phyloP scores from a whole-genome alignment of 1,140 invertebrate species.

The Drosophila kanapiae region DNA sequence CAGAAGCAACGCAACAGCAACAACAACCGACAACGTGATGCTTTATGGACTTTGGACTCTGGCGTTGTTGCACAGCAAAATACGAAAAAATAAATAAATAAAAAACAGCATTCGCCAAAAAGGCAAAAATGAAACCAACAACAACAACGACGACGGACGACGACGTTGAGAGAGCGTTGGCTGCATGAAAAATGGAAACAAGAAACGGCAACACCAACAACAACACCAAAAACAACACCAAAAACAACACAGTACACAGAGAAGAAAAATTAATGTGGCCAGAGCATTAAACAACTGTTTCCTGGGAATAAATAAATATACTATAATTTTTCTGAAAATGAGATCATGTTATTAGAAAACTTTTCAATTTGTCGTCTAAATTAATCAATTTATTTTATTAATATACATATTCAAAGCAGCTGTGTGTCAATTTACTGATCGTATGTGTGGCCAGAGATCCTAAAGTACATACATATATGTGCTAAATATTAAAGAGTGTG shows the following conservation, averaged over 20 bases:
- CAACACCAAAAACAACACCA: constrained; percentile 25
- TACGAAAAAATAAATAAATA: constrained; percentile 30
- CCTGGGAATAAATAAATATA: too few relatives aligned
- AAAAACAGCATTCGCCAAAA: constrained; percentile 63
- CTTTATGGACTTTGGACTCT: constrained; percentile 80
- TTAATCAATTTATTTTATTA: too few relatives aligned
- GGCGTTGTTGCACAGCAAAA: constrained; percentile 37
- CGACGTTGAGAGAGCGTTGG: constrained; percentile 34
- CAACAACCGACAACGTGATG: constrained; percentile 64
- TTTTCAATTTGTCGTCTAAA: too few relatives aligned
- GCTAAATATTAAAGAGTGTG: too few relatives aligned
- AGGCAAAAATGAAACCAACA: constrained; percentile 69
- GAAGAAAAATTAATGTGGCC: constrained; percentile 1
- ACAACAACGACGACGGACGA: constrained; percentile 43
- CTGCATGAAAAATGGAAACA: constrained; percentile 77
- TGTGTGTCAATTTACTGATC: not conserved
- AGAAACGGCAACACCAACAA: constrained; percentile 57
- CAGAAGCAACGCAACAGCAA: constrained; percentile 31
- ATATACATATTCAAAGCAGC: too few relatives aligned
- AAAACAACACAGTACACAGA: constrained; percentile 12
- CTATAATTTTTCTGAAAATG: too few relatives aligned
- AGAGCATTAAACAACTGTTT: not conserved
- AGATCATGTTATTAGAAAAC: too few relatives aligned
- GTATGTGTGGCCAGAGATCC: too few relatives aligned
- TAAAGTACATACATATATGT: too few relatives aligned